A percentile compares a stretch with the other conserved stretches of the same genome.
Conservation (phyloP, 2,797 vertebrate genomes). For the Eupleurogrammus muticus region DNA sequence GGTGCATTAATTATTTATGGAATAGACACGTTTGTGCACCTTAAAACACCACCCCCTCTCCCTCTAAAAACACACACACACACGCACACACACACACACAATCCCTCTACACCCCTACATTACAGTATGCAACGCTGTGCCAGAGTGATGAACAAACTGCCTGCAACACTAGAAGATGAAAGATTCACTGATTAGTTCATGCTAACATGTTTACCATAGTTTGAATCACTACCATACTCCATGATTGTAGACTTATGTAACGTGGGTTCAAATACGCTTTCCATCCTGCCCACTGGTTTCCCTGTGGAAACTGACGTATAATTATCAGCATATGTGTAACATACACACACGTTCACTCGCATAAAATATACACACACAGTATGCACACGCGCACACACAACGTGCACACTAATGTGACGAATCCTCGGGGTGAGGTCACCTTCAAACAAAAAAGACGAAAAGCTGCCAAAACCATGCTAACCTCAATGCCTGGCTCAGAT, state of each 20-base stretch:
- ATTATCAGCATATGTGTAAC: constrained; percentile 72
- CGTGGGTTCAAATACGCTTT: constrained; percentile 66
- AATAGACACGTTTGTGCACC: constrained; percentile 44
- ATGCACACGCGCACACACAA: constrained; percentile 14
- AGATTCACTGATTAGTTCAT: constrained; percentile 71
- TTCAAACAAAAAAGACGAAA: constrained; percentile 57
- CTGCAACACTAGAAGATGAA: constrained; percentile 69
- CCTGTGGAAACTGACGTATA: constrained; percentile 59
- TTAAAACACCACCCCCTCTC: constrained; percentile 20
- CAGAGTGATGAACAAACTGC: constrained; percentile 66
- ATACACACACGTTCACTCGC: constrained; percentile 30
- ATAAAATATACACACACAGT: constrained; percentile 25
- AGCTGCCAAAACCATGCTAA: constrained; percentile 48
- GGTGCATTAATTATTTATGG: constrained; percentile 50
- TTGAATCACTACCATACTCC: constrained; percentile 74
- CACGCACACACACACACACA: constrained; percentile 36
- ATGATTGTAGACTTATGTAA: constrained; percentile 76
- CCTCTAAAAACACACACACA: neutral
- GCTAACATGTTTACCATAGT: constrained; percentile 73
- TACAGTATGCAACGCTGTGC: constrained; percentile 32
- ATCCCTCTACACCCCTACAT: constrained; percentile 30
- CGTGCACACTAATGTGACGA: constrained; percentile 29
- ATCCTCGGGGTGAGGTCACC: constrained; percentile 67
- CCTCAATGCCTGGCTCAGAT: constrained; percentile 50
- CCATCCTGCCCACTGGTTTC: constrained; percentile 60